These are phyloP conservation scores for Atopsyche davidsoni DNA, from an alignment of 1,140 invertebrate species.

Conservation along the genomic window DNA sequence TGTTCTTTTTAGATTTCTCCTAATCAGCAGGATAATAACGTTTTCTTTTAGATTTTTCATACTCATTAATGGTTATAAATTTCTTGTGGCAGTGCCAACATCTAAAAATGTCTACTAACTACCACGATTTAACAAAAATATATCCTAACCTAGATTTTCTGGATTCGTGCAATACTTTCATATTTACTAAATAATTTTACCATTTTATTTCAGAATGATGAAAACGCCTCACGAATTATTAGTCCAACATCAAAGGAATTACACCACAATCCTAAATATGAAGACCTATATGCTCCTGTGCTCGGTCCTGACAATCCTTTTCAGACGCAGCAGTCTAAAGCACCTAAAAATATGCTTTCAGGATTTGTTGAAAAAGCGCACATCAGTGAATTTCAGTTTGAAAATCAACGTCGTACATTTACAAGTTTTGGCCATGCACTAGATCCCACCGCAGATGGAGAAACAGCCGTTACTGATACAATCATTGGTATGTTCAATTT, in stretches of 20 bases:
- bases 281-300: constrained; percentile 83
- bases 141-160: background rate
- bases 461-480: constrained; percentile 53
- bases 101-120: background rate
- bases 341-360: constrained; percentile 84
- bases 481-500: constrained; percentile 57
- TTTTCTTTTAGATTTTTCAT: background rate
- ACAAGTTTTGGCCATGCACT: constrained; percentile 92
- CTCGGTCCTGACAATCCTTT: constrained; percentile 89
- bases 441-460: constrained; percentile 81
- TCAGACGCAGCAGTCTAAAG: constrained; percentile 80
- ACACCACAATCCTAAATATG: constrained; percentile 80
- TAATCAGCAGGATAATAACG: background rate
- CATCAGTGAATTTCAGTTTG: constrained; percentile 96
- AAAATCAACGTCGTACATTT: constrained; percentile 95
- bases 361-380: constrained; percentile 94
- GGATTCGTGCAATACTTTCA: background rate
- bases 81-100: background rate
- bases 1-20: constrained; percentile 32
- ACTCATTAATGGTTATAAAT: background rate
- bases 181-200: constrained; percentile 12
- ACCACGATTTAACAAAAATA: background rate
- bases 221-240: constrained; percentile 54
- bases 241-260: constrained; percentile 73
- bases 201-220: constrained; percentile 43